A percentile compares a stretch with the other conserved stretches of the same genome.
Evolutionary conservation across 1,140 invertebrate genomes (phyloP).

Genomic region (Trichonephila clavipes): DNA sequence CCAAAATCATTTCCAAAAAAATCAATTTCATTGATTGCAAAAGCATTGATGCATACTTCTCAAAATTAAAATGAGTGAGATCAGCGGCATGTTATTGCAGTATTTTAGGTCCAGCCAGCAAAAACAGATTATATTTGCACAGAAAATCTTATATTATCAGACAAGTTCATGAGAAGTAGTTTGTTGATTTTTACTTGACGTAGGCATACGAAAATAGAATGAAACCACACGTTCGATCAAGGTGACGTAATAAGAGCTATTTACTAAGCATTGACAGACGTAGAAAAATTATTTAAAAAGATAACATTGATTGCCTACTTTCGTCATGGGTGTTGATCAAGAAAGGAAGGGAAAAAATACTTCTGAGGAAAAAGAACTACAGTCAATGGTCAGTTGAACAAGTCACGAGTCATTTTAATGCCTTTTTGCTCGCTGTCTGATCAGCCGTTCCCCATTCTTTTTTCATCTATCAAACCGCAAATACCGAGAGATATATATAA

Average conservation of each 20-base stretch:
- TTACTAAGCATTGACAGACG: neutral
- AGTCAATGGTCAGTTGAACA: conserved; percentile 23
- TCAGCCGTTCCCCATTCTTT: neutral
- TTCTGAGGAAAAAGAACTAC: neutral
- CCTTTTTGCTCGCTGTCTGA: neutral
- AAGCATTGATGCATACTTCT: too few species aligned
- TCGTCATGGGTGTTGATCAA: neutral
- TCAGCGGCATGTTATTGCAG: too few species aligned
- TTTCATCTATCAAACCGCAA: neutral
- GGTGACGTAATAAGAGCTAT: neutral
- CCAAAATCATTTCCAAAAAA: too few species aligned
- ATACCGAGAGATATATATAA: neutral
- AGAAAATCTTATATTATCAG: neutral
- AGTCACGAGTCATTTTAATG: conserved; percentile 22
- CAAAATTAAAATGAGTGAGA: too few species aligned
- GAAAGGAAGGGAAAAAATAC: neutral
- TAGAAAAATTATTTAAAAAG: neutral
- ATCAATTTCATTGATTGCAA: too few species aligned
- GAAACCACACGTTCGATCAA: neutral
- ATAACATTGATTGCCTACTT: neutral
- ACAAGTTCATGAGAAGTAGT: neutral
- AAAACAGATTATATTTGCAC: neutral
- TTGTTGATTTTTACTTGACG: neutral
- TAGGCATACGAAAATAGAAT: neutral
- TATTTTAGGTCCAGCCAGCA: neutral